phyloP scores from a whole-genome alignment of 2,113 vertebrate species.

The Origma solitaria region DNA sequence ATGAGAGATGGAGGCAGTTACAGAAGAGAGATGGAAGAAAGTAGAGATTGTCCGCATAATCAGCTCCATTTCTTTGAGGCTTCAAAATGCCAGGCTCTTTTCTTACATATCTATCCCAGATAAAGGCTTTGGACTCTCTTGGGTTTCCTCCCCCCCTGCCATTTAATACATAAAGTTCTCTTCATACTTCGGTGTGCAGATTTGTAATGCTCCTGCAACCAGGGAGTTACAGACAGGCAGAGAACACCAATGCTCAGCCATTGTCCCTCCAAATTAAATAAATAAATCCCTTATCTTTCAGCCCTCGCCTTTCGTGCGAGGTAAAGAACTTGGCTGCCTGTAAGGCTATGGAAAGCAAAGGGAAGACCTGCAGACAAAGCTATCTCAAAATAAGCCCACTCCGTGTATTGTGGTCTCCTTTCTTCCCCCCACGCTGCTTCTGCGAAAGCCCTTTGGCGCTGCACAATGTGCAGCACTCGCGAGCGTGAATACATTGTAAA shows the following conservation, averaged over 20 bases:
- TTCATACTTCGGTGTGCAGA: not conserved
- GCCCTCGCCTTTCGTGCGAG: not conserved
- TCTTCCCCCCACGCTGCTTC: not conserved
- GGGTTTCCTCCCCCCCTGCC: not conserved
- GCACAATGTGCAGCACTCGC: accelerated
- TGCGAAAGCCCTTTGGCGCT: not conserved
- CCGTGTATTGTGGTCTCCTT: not conserved
- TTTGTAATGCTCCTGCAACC: not conserved
- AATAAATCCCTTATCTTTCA: constrained; percentile 18
- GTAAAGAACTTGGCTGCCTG: not conserved
- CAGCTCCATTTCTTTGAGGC: not conserved
- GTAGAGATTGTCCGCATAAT: not conserved
- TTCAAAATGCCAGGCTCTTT: constrained; percentile 19
- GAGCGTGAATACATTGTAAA: not conserved
- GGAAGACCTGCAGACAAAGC: constrained; percentile 12
- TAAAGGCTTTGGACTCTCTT: not conserved
- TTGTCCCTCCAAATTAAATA: not conserved
- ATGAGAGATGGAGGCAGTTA: not conserved
- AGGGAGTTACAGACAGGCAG: not conserved
- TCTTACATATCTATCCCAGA: not conserved
- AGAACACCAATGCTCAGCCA: not conserved
- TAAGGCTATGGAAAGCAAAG: not conserved
- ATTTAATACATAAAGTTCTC: not conserved
- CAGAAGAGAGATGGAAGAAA: not conserved
- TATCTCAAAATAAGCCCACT: not conserved